Evolutionary conservation across 2,888 invertebrate genomes (phyloP), one percentile per base, ranked within the genome.

Genomic region (Watsonalla binaria): DNA sequence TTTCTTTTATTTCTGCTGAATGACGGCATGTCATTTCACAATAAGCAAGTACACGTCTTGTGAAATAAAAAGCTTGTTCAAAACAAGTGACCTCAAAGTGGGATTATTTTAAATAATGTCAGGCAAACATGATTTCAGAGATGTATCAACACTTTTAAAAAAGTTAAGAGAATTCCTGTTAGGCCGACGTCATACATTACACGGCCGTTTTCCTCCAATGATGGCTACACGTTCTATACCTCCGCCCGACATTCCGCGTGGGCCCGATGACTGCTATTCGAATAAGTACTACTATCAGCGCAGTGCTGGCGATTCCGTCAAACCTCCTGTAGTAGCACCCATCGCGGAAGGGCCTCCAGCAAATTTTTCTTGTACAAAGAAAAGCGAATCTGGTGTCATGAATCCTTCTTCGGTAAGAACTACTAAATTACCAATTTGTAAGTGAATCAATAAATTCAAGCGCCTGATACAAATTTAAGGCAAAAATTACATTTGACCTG

Each of bases 251-350:
- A 65, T 88, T 47, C 83, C 85, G 15, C 76, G 89, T 1, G 82
- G 80, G 0, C 80, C 82, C 0, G 78, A 80, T 5, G 56, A 72
- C 46, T 82, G 76, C 47, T 87, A 86, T 61, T 75, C 84, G 0
- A 63, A 78, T 0, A 71, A 80, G 49, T 83, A 76, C 56, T 89
- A 90, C 58, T 68, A 55, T 42, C 59, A 65, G 6, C 75, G 88
- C 47, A 69, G 65, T 64, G 71, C 68, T 0, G 60, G 70, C 55
- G 63, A 81, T 54, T 80, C 87, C 2, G 83, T 88, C 0, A 68
- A 72, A 7, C 89, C 89, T 0, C 89, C 90, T 0, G 76, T 89
- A 0, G 72, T 87, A 6, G 87, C 84, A 0, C 86, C 88, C 2
- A 59, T 86, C 6, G 86, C 79, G 2, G 74, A 76, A 62, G 82